phyloP scores from a whole-genome alignment of 2,888 invertebrate species.

The Scaptomyza cyrtandrae region DNA sequence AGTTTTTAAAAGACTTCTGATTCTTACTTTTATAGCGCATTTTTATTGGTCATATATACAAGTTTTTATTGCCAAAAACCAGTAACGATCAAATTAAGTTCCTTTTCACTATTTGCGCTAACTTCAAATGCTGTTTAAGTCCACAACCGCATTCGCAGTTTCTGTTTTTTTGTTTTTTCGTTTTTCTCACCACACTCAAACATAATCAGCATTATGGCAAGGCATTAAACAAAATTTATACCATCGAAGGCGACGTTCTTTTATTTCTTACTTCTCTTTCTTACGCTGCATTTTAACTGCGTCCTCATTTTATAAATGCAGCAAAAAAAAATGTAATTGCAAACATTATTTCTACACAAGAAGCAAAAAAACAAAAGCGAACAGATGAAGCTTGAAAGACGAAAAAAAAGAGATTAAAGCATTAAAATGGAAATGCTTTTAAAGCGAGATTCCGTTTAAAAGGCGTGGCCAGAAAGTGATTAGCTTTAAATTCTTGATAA shows the following conservation, averaged over 20 bases:
- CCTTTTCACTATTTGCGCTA: slow-evolving; percentile 31
- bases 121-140: slow-evolving; percentile 28
- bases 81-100: slow-evolving; percentile 52
- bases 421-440: slow-evolving; percentile 22
- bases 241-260: slow-evolving; percentile 35
- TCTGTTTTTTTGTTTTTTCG: not conserved
- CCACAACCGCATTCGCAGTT: slow-evolving; percentile 2
- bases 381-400: slow-evolving; percentile 8
- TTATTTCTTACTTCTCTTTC: slow-evolving; percentile 5
- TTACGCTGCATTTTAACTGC: slow-evolving; percentile 4
- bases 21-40: slow-evolving; percentile 7
- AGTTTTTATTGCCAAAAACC: slow-evolving; percentile 42
- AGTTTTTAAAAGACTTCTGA: not conserved
- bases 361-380: too few relatives aligned
- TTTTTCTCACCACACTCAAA: slow-evolving; percentile 2
- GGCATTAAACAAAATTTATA: slow-evolving; percentile 72
- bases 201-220: slow-evolving; percentile 73
- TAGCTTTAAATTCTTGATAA: slow-evolving; percentile 24
- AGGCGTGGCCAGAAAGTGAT: slow-evolving; percentile 23
- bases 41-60: slow-evolving; percentile 47
- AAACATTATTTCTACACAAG: slow-evolving; percentile 14
- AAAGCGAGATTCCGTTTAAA: slow-evolving; percentile 16
- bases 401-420: not conserved
- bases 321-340: slow-evolving; percentile 9
- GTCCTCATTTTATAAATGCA: slow-evolving; percentile 40